Percentiles rank a stretch among this genome's conserved stretches.
These are phyloP conservation scores for Pycnonotus jocosus DNA, from an alignment of 2,113 vertebrate species.

Conservation along the genomic window DNA sequence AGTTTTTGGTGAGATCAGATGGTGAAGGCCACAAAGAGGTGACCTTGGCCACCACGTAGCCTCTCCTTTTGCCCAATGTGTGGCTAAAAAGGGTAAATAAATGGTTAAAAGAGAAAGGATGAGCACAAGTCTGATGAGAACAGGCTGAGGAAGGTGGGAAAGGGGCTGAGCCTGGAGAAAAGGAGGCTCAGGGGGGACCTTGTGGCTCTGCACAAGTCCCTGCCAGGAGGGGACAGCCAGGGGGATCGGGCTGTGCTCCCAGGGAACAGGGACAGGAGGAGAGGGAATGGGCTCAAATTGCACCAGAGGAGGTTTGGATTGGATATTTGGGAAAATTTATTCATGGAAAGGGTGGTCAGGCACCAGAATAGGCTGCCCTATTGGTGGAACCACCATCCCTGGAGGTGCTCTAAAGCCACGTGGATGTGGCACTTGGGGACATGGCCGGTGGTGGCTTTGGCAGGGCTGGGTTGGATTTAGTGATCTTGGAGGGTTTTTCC, in stretches of 20 bases:
- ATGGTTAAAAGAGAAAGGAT: background rate
- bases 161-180: background rate
- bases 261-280: background rate
- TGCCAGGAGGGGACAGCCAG: background rate
- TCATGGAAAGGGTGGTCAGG: background rate
- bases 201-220: background rate
- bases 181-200: background rate
- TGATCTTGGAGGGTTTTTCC: background rate
- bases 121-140: background rate
- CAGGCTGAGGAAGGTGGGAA: background rate
- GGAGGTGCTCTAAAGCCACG: accelerated
- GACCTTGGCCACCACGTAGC: accelerated
- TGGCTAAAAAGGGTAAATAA: background rate
- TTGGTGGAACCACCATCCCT: background rate
- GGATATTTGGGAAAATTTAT: too few species aligned
- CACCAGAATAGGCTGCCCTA: background rate
- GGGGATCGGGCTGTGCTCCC: background rate
- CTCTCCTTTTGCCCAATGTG: background rate
- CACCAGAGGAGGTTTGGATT: accelerated
- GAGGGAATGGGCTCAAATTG: accelerated
- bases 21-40: background rate
- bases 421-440: background rate
- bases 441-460: background rate
- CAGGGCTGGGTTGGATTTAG: background rate
- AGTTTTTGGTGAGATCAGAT: background rate